A percentile compares a stretch with the other conserved stretches of the same genome.
Conservation (phyloP, 2,888 invertebrate species). For the Teinopalpus imperialis region DNA sequence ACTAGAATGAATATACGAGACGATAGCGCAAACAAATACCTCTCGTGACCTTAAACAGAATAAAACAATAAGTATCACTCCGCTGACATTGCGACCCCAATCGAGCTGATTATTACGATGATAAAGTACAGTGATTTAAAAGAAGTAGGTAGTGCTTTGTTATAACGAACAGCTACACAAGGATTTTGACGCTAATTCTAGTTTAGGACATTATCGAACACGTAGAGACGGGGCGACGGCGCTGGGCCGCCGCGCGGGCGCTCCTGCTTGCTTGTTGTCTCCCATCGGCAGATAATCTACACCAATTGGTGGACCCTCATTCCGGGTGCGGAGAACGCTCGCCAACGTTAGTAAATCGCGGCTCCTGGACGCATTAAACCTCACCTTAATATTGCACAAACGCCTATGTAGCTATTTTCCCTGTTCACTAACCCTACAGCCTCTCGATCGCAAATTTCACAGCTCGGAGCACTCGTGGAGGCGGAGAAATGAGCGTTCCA, state of each 20-base stretch:
- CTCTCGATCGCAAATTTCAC: conserved; percentile 83
- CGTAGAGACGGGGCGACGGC: conserved; percentile 53
- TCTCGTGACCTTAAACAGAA: conserved; percentile 11
- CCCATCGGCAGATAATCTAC: conserved; percentile 57
- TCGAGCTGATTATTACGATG: conserved; percentile 5
- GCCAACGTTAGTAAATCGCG: conserved; percentile 60
- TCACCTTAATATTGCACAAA: conserved; percentile 52
- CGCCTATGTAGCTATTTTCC: conserved; percentile 37
- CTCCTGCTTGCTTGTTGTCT: conserved; percentile 70
- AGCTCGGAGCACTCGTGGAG: conserved; percentile 90
- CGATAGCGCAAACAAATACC: conserved; percentile 15
- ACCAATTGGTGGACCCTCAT: conserved; percentile 60
- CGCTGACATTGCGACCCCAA: conserved; percentile 1
- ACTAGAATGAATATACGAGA: conserved; percentile 21
- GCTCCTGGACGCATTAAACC: conserved; percentile 51
- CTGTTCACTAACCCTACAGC: conserved; percentile 76
- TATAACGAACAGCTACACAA: neutral
- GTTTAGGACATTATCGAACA: conserved; percentile 37
- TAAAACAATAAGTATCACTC: conserved; percentile 10
- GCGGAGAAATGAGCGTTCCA: conserved; percentile 91
- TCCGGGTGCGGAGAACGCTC: conserved; percentile 56
- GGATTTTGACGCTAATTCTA: conserved; percentile 27
- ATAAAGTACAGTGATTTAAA: conserved; percentile 21
- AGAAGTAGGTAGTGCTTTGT: conserved; percentile 19
- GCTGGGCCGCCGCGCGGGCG: conserved; percentile 58